Conservation (phyloP, 2,113 vertebrate genomes). For the Trochalopteron elliotii region DNA sequence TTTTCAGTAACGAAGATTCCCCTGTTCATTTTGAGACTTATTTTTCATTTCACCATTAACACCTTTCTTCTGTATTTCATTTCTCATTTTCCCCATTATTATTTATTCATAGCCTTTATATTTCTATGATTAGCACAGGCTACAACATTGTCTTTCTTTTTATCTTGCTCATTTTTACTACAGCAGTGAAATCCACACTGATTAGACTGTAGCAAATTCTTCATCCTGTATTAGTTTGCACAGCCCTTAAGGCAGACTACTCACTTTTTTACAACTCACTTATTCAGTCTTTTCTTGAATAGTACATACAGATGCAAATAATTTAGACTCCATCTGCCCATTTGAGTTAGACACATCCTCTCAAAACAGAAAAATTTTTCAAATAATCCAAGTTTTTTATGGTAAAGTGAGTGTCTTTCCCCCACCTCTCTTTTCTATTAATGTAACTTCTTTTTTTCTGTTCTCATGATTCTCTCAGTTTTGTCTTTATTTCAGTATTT, state of each 20-base stretch:
- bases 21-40: not conserved
- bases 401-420: not conserved
- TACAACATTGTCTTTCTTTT: constrained; percentile 48
- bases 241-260: not conserved
- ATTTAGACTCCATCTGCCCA: not conserved
- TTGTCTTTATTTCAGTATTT: not conserved
- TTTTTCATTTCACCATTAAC: constrained; percentile 23
- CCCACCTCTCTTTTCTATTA: not conserved
- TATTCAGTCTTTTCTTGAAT: not conserved
- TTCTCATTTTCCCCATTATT: constrained; percentile 31
- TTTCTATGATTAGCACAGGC: constrained; percentile 35
- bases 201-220: not conserved
- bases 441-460: not conserved
- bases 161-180: constrained; percentile 35
- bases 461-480: not conserved
- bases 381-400: not conserved
- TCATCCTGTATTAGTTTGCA: not conserved
- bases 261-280: not conserved
- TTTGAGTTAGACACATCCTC: not conserved
- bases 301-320: not conserved
- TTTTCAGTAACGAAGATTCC: not conserved
- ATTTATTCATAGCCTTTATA: constrained; percentile 57
- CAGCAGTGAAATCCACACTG: not conserved
- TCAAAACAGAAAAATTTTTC: not conserved
- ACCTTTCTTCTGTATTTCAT: not conserved